Evolutionary conservation across 2,888 invertebrate genomes (phyloP), one percentile per base, ranked within the genome.

Genomic region (Eupithecia insigniata): DNA sequence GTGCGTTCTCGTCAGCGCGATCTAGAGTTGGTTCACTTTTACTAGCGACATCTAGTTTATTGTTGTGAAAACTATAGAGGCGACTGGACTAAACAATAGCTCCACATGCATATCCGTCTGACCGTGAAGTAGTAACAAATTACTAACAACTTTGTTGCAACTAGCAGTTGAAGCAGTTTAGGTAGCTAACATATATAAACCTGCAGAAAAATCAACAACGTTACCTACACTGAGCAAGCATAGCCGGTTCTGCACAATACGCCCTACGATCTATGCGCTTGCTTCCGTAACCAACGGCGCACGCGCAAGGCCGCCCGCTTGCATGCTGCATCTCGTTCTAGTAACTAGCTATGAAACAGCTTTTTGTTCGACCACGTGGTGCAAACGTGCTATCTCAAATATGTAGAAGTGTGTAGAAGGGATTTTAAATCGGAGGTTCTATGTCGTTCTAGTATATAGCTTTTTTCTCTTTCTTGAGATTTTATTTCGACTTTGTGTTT

Each of bases 271-370:
- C 73, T 73, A 73, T 67, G 66, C 62, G 66, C 65, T 46, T 67
- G 77, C 75, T 84, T 84, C 84, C 84, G 85, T 85, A 85, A 81
- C 82, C 79, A 79, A 83, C 79, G 76, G 79, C 55, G 55, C 64
- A 28, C 34, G 32, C 65, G 64, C 80, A 77, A 82, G 85, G 84
- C 66, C 84, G 77, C 58, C 84, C 77, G 71, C 81, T 80, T 75
- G 70, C 67, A 73, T 70, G 36, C 67, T 68, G 73, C 67, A 61
- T 68, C 67, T 68, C 61, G 30, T 36, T 67, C 64, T 72, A 51
- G 69, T 55, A 5, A 28, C 36, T 18, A 26, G 3, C 12, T 26
- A 43, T 55, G 10, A n/a, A 39, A 22, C 22, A 61, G 66, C 43
- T 61, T 70, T 66, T 66, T 66, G 32, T 43, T 66, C n/a, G 58